Evolutionary conservation across 2,888 invertebrate species (phyloP).

Genomic region (Eupelmus urozonus): DNA sequence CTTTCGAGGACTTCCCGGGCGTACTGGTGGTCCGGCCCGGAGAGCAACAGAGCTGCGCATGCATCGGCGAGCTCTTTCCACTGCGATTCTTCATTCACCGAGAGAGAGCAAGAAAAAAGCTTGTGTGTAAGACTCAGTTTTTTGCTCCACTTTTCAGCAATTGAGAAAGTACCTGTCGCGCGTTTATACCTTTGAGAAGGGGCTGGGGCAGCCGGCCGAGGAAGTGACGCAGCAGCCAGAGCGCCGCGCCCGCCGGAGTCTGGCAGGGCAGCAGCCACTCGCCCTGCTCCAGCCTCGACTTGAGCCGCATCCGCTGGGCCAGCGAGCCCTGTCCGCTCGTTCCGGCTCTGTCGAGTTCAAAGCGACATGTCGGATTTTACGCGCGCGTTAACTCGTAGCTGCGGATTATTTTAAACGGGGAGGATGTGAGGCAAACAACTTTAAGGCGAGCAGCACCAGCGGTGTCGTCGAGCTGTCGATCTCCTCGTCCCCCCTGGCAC

Average conservation of each 20-base stretch:
- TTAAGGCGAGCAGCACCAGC: constrained; percentile 39
- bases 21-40: constrained; percentile 11
- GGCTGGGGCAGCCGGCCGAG: constrained; percentile 59
- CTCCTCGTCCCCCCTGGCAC: constrained; percentile 39
- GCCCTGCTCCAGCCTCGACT: constrained; percentile 55
- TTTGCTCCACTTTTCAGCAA: no score
- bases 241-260: constrained; percentile 58
- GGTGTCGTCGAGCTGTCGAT: no score
- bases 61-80: constrained; percentile 48
- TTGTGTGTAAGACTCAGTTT: no score
- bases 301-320: constrained; percentile 53
- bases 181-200: constrained; percentile 49
- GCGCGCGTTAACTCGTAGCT: neutral
- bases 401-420: no score
- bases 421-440: constrained; percentile 10
- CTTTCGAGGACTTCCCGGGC: constrained; percentile 31
- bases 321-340: constrained; percentile 57
- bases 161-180: no score
- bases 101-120: neutral
- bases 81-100: constrained; percentile 17
- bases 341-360: constrained; percentile 47
- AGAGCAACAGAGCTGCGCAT: constrained; percentile 36
- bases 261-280: constrained; percentile 58
- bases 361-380: neutral
- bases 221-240: constrained; percentile 61